Evolutionary conservation across 2,888 invertebrate species (phyloP).

Genomic region (Drosophila tripunctata): DNA sequence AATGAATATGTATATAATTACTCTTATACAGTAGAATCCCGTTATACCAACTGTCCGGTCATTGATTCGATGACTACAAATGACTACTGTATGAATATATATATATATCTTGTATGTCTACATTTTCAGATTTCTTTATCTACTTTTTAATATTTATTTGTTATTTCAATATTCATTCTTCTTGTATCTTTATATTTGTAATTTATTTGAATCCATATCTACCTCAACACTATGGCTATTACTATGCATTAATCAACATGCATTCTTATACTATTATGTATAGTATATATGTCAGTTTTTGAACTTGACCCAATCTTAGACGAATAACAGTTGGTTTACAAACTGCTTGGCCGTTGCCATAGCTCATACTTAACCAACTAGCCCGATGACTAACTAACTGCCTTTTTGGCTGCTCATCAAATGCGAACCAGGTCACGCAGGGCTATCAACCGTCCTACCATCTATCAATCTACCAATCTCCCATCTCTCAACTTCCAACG

Average conservation of each 20-base stretch:
- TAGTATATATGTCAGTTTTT: background rate
- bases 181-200: no score
- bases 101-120: background rate
- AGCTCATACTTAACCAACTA: conserved; percentile 18
- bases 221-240: no score
- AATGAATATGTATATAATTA: no score
- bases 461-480: background rate
- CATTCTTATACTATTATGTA: no score
- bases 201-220: no score
- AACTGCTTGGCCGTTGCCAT: conserved; percentile 10
- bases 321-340: conserved; percentile 30
- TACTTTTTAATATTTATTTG: background rate
- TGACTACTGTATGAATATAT: no score
- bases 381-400: conserved; percentile 20
- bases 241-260: background rate
- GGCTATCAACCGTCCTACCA: conserved; percentile 22
- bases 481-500: background rate
- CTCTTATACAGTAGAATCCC: no score
- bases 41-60: no score
- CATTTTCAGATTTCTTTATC: background rate
- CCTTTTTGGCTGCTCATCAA: conserved; percentile 24
- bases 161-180: background rate
- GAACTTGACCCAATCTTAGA: conserved; percentile 9
- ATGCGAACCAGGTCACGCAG: conserved; percentile 52
- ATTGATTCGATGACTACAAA: no score